Percentiles rank a stretch among this genome's conserved stretches.
Evolutionary conservation across 2,113 vertebrate genomes (phyloP).

Genomic region (Trogon melanurus): DNA sequence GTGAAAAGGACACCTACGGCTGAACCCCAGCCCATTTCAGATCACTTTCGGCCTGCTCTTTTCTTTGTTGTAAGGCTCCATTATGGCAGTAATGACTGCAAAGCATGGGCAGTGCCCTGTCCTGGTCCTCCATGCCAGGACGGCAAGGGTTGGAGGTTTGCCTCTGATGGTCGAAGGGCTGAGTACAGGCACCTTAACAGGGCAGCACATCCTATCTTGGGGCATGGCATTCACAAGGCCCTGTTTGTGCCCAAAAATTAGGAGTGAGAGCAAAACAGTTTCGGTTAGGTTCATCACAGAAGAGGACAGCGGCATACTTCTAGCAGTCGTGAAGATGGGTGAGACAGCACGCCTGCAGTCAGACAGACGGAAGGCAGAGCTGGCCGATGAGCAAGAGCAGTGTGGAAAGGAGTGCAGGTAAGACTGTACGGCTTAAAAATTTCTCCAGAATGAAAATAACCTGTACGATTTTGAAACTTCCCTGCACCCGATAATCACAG

Average conservation of each 20-base stretch:
- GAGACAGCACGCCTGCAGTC: rapidly evolving
- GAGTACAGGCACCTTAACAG: not conserved
- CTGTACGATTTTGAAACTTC: not conserved
- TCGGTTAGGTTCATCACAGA: not conserved
- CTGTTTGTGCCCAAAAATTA: not conserved
- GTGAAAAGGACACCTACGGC: constrained; percentile 23
- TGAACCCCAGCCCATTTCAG: constrained; percentile 4
- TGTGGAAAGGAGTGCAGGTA: not conserved
- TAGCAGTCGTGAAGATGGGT: rapidly evolving
- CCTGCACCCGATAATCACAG: not conserved
- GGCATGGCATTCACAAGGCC: not conserved
- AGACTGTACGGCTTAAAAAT: not conserved
- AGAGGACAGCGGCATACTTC: rapidly evolving
- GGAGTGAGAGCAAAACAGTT: not conserved
- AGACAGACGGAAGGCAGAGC: not conserved
- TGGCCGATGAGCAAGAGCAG: not conserved
- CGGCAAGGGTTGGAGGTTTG: not conserved
- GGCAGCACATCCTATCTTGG: rapidly evolving
- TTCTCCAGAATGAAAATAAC: not conserved
- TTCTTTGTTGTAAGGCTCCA: not conserved
- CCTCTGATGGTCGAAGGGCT: not conserved
- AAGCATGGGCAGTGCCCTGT: not conserved
- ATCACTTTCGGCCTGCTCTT: not conserved
- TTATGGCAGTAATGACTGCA: not conserved
- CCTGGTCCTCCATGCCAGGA: not conserved